Base-by-base conservation (phyloP, 2,888 invertebrate species). In the Emmelina monodactyla region DNA sequence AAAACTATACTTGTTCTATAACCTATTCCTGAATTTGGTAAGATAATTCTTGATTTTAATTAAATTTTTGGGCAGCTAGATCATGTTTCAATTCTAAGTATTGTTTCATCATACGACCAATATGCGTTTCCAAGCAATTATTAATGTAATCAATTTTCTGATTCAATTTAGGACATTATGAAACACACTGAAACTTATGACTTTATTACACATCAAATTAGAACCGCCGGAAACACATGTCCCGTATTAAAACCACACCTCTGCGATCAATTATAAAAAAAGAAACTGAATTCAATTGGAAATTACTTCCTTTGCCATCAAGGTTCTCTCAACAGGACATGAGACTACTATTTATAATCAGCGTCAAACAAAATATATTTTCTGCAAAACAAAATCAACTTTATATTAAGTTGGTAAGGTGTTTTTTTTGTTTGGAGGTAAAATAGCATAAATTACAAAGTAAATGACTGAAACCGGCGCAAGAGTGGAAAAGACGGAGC, bases 321-420 rank as follows among this genome's bases (percentile, higher is more conserved):
- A 25, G 57, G 57, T 71, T 70, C 72, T 71, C 70, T 71, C 68
- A 53, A 58, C 69, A 69, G 66, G 71, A 69, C 68, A 63, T 19
- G 19, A 19, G 5, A 19, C 5, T 19, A 19, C n/a, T n/a, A n/a
- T n/a, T n/a, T n/a, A n/a, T n/a, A n/a, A n/a, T n/a, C n/a, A n/a
- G n/a, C n/a, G n/a, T n/a, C n/a, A n/a, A n/a, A n/a, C n/a, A n/a
- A n/a, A n/a, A n/a, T n/a, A n/a, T n/a, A n/a, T n/a, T n/a, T 29
- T 31, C 13, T 37, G 9, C 16, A 32, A 33, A 32, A 28, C 9
- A 22, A 22, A 25, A 7, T 5, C 10, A 16, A 14, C 13, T 32
- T 12, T 5, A 42, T n/a, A n/a, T n/a, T n/a, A 11, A 12, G 2
- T 11, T 2, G 31, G 30, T 41, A 16, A 14, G n/a, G 22, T 14